phyloP scores from a whole-genome alignment of 2,113 vertebrate genomes.

The Peucedramus taeniatus region DNA sequence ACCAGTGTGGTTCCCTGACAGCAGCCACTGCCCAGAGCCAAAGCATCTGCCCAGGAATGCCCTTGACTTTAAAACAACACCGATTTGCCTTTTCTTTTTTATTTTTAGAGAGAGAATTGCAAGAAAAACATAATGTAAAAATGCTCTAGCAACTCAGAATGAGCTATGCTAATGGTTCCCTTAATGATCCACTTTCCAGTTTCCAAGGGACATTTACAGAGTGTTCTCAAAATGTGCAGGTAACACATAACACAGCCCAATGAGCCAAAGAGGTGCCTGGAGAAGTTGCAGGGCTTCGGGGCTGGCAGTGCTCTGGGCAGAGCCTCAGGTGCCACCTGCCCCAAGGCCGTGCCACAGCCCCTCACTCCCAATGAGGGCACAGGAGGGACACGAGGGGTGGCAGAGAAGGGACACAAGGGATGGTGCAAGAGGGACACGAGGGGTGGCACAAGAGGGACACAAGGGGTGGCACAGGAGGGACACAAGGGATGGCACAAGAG shows the following conservation, averaged over 20 bases:
- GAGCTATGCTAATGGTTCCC: neutral
- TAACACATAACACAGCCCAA: neutral
- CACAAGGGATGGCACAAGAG: too few species aligned
- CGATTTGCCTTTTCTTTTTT: neutral
- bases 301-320: fast-evolving
- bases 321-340: neutral
- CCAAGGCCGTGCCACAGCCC: neutral
- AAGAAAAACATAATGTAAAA: neutral
- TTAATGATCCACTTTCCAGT: neutral
- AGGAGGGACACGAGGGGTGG: neutral
- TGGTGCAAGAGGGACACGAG: too few species aligned
- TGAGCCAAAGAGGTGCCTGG: neutral
- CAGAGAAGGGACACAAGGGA: too few species aligned
- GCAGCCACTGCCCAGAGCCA: neutral
- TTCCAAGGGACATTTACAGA: neutral
- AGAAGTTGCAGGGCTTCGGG: neutral
- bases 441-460: too few species aligned
- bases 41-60: neutral
- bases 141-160: fast-evolving
- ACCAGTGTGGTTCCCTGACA: neutral
- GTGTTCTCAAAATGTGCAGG: neutral
- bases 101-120: neutral
- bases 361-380: fast-evolving
- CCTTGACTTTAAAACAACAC: neutral
- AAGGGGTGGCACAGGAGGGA: too few species aligned